These are phyloP conservation scores for Cecidostiba fungosa DNA, from an alignment of 2,888 invertebrate species.

Conservation along the genomic window DNA sequence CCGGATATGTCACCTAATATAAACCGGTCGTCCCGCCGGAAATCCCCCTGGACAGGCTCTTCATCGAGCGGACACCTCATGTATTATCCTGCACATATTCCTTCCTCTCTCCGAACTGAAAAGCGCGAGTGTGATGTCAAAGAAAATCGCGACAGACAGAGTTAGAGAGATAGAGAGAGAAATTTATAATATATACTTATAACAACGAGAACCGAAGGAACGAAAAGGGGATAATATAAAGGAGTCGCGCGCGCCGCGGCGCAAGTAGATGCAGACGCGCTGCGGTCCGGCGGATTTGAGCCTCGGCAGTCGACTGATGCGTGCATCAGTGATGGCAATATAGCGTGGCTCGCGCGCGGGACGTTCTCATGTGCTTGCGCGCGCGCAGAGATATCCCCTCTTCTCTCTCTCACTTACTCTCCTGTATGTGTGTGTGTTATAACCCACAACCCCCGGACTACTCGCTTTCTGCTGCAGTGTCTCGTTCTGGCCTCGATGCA, in stretches of 20 bases:
- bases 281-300: constrained; percentile 74
- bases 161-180: background rate
- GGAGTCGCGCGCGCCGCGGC: constrained; percentile 1
- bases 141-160: background rate
- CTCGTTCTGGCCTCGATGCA: constrained; percentile 2
- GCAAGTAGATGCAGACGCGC: constrained; percentile 38
- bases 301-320: constrained; percentile 77
- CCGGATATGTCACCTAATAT: background rate
- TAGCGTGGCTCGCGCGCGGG: constrained; percentile 60
- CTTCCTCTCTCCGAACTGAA: background rate
- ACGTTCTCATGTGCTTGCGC: constrained; percentile 58
- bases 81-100: constrained; percentile 1
- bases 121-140: background rate
- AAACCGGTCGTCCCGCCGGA: background rate
- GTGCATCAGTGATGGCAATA: constrained; percentile 69
- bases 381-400: background rate
- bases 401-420: background rate
- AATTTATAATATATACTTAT: background rate
- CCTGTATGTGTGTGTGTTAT: background rate
- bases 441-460: background rate
- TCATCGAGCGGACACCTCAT: background rate
- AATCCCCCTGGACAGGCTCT: background rate
- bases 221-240: background rate
- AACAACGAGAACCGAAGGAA: background rate
- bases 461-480: background rate